These are phyloP conservation scores for Gyrodactylus bullatarudis DNA, from an alignment of 1,140 invertebrate species.

Conservation along the genomic window DNA sequence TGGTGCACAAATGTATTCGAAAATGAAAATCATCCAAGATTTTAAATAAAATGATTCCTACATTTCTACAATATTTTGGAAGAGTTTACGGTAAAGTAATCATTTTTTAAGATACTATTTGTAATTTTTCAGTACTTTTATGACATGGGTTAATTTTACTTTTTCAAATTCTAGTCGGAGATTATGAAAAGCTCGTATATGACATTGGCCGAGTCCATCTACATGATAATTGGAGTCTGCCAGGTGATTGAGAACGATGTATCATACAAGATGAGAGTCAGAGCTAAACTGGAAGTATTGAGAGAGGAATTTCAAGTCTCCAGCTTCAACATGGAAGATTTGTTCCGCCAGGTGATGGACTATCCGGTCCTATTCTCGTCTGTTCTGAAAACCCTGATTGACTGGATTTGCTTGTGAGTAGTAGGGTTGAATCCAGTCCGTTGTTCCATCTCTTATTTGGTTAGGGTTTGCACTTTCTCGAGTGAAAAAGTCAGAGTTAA, in stretches of 20 bases:
- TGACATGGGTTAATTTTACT: not conserved
- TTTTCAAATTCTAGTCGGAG: not conserved
- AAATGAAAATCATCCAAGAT: not conserved
- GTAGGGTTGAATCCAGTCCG: no score
- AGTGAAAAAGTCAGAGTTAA: no score
- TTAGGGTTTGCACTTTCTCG: no score
- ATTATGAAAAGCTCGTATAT: not conserved
- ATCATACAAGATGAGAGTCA: not conserved
- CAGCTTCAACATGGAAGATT: not conserved
- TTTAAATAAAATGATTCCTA: not conserved
- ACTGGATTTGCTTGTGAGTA: not conserved
- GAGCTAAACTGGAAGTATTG: not conserved
- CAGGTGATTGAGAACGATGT: not conserved
- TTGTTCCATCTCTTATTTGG: no score
- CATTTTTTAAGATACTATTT: not conserved
- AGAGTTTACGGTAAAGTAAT: no score
- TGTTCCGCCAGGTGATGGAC: not conserved
- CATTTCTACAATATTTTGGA: no score
- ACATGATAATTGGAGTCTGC: not conserved
- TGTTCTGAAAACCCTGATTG: not conserved
- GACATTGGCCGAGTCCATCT: not conserved
- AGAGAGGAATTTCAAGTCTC: not conserved
- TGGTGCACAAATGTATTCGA: not conserved
- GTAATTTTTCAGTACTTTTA: not conserved
- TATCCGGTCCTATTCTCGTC: not conserved